A percentile compares a stretch with the other conserved stretches of the same genome.
Evolutionary conservation across 1,140 invertebrate species (phyloP).

Genomic region (Streblospio benedicti): DNA sequence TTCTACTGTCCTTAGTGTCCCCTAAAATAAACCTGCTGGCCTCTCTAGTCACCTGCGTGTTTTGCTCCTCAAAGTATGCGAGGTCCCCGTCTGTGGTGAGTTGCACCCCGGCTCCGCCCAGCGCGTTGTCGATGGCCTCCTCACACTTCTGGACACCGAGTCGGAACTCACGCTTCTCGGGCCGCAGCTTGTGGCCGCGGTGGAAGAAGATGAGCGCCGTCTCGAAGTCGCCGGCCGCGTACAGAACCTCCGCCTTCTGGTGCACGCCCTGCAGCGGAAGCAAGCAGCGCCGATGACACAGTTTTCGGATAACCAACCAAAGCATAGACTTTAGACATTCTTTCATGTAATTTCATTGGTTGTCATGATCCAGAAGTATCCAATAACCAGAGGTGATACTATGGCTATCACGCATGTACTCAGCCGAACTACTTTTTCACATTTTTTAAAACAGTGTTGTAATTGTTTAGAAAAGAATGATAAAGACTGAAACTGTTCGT

Average conservation of each 20-base stretch:
- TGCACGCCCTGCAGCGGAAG: conserved; percentile 10
- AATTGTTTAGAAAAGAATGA: too few relatives aligned
- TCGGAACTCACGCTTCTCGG: conserved; percentile 75
- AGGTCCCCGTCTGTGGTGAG: too few relatives aligned
- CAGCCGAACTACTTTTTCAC: background rate
- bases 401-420: background rate
- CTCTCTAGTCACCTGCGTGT: too few relatives aligned
- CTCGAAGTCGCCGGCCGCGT: conserved; percentile 86
- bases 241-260: conserved; percentile 69
- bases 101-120: conserved; percentile 69
- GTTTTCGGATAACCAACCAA: background rate
- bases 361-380: background rate
- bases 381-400: background rate
- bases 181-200: conserved; percentile 70
- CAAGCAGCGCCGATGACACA: too few relatives aligned
- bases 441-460: background rate
- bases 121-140: conserved; percentile 86
- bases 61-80: too few relatives aligned
- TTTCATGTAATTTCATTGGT: background rate
- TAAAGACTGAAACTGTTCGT: too few relatives aligned
- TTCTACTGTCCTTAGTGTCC: too few relatives aligned
- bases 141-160: conserved; percentile 87
- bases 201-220: conserved; percentile 85
- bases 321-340: background rate
- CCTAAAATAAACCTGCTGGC: too few relatives aligned